These are phyloP conservation scores for Campoplex capitator DNA, from an alignment of 2,888 invertebrate species.

Conservation along the genomic window DNA sequence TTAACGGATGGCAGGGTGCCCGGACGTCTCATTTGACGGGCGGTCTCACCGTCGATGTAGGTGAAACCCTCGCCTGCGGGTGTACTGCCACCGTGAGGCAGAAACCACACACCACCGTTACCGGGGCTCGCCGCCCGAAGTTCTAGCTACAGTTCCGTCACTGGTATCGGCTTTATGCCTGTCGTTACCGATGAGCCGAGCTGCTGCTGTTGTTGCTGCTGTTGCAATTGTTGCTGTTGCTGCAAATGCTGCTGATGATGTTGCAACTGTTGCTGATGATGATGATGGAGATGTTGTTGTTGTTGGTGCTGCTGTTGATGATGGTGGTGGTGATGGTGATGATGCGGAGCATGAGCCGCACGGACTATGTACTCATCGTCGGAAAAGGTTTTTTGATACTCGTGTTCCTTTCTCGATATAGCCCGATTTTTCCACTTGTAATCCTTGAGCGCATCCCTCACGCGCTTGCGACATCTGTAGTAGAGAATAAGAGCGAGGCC, in stretches of 20 bases:
- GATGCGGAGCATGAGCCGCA: slow-evolving; percentile 87
- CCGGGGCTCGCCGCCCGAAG: slow-evolving; percentile 92
- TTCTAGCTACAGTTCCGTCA: slow-evolving; percentile 98
- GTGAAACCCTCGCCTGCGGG: slow-evolving; percentile 90
- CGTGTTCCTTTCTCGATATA: slow-evolving; percentile 92
- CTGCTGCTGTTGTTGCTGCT: slow-evolving; percentile 84
- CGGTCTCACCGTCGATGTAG: slow-evolving; percentile 90
- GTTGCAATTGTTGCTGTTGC: slow-evolving; percentile 81
- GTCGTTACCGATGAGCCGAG: slow-evolving; percentile 78
- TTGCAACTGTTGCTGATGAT: slow-evolving; percentile 83
- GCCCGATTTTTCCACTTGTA: slow-evolving; percentile 92
- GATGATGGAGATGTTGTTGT: slow-evolving; percentile 84
- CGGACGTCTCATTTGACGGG: slow-evolving; percentile 86
- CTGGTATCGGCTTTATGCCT: slow-evolving; percentile 90
- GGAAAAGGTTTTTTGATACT: slow-evolving; percentile 95
- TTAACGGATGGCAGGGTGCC: slow-evolving; percentile 82
- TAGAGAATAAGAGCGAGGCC: slow-evolving; percentile 89
- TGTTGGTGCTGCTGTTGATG: slow-evolving; percentile 75
- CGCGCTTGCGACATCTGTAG: slow-evolving; percentile 92
- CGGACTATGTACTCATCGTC: slow-evolving; percentile 94
- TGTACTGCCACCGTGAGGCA: slow-evolving; percentile 88
- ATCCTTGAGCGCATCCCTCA: slow-evolving; percentile 93
- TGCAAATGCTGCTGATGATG: slow-evolving; percentile 84
- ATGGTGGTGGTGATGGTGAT: slow-evolving; percentile 84
- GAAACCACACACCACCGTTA: slow-evolving; percentile 90